Conservation (phyloP, 2,797 vertebrate genomes). For the Microctenopoma stevenorrisi region DNA sequence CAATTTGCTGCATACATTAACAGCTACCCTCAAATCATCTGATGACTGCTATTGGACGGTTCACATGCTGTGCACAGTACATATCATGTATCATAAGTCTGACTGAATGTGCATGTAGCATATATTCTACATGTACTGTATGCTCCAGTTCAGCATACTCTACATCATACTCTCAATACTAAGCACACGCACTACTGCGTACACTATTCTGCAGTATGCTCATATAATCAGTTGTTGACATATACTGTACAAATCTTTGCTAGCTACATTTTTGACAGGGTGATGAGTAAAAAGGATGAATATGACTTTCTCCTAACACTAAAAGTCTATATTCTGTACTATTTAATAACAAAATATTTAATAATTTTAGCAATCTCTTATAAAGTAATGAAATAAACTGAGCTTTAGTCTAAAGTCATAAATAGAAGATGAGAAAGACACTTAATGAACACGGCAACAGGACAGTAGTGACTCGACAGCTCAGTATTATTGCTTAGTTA, state of each 20-base stretch:
- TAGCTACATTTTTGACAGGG: conserved; percentile 13
- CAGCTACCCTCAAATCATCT: conserved; percentile 50
- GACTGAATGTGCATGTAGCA: conserved; percentile 52
- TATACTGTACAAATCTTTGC: conserved; percentile 31
- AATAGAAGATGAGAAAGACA: conserved; percentile 15
- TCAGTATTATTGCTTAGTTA: conserved; percentile 57
- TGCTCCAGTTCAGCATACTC: conserved; percentile 61
- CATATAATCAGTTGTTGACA: conserved; percentile 42
- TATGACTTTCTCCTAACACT: conserved; percentile 35
- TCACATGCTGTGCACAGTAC: conserved; percentile 41
- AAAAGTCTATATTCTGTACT: conserved; percentile 46
- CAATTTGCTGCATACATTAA: conserved; percentile 57
- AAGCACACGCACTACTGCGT: conserved; percentile 60
- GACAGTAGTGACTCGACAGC: conserved; percentile 20
- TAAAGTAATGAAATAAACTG: conserved; percentile 13
- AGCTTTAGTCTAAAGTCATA: conserved; percentile 31
- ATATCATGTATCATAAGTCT: conserved; percentile 61
- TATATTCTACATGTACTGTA: conserved; percentile 51
- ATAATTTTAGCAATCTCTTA: conserved; percentile 17
- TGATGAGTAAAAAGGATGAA: conserved; percentile 55
- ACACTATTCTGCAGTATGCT: conserved; percentile 51
- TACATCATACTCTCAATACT: conserved; percentile 61
- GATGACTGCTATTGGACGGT: conserved; percentile 45
- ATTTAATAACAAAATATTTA: conserved; percentile 35
- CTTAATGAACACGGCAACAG: neutral